Evolutionary conservation across 2,888 invertebrate genomes (phyloP), one percentile per base, ranked within the genome.

Genomic region (Patella depressa): DNA sequence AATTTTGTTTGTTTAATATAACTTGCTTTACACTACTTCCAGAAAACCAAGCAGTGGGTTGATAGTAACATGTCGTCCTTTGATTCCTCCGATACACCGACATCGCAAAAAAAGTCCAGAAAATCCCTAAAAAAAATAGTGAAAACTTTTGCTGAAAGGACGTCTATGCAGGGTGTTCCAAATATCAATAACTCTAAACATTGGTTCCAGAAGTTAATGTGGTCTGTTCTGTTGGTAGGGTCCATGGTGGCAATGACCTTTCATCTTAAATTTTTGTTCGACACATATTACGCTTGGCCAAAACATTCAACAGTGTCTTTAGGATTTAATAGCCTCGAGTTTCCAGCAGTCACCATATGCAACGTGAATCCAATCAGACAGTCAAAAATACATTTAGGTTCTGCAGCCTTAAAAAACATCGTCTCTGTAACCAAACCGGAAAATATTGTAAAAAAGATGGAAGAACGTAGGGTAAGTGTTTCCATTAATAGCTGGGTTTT

Each of bases 341-440:
- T 82, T 73, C 82, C 82, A 9, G 76, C 69, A 3, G 76, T 82
- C 72, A 81, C 81, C 54, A 71, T 82, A 59, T 82, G 82, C 54
- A 82, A 81, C 72, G 53, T 76, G n/a, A 82, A 82, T 72, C 81
- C 82, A 14, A 78, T 82, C n/a, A 69, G 78, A 17, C 17, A 29
- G 29, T 78, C 78, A 17, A 19, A 55, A 53, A 29, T 77, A 3
- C 3, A 53, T 45, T 29, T 24, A 9, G 59, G 34, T 1, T 74
- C 74, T 11, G n/a, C 17, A 15, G 71, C 57, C 17, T 53, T 78
- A 1, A 15, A n/a, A 24, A 59, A 59, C 5, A 59, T 78, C 19
- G 34, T 74, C 11, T 11, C 19, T 5, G 34, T n/a, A n/a, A 15
- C 71, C 29, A 59, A 53, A 4, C 55, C 72, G 15, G n/a, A 69